Evolutionary conservation across 2,888 invertebrate genomes (phyloP), one percentile per base, ranked within the genome.

Genomic region (Carabus problematicus): DNA sequence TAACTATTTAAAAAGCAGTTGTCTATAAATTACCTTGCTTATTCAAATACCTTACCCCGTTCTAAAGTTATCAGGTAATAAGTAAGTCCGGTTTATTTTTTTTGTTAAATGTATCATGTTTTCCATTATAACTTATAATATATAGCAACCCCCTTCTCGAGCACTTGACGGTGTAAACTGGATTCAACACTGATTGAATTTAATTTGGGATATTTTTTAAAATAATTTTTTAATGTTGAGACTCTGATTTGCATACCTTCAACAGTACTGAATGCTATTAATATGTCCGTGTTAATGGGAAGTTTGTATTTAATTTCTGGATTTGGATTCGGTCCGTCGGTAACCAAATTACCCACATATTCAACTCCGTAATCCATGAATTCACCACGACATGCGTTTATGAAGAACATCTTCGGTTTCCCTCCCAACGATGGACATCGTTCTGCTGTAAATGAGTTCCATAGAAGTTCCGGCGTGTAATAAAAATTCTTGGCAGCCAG

Each of bases 371-470:
- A 40, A n/a, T 18, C 16, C 9, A 6, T 16, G 1, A 29, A 7
- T n/a, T 16, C 11, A 16, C 63, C 63, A 41, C 63, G 52, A n/a
- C 63, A 63, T 9, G 63, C 63, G 9, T 52, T 54, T 68, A 86
- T 82, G 71, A 86, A 83, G 75, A 86, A 85, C 18, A 86, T 70
- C 73, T 86, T 86, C 0, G 86, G 86, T 74, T 86, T 86, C 18
- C 85, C 85, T 45, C 79, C 79, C 39, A 86, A 77, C 41, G 79
- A 75, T 41, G 80, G 75, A 71, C 84, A 84, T 12, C 72, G 76
- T 72, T 85, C 81, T 6, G 75, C 75, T 49, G 82, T 82, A 75
- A 87, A 85, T 19, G 78, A 77, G 19, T 74, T 74, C 75, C 84
- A 81, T 1, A 87, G 74, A 29, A 76, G 74, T 42, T 84, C 82